Evolutionary conservation across 2,888 invertebrate genomes (phyloP), one percentile per base, ranked within the genome.

Genomic region (Metellina segmentata): DNA sequence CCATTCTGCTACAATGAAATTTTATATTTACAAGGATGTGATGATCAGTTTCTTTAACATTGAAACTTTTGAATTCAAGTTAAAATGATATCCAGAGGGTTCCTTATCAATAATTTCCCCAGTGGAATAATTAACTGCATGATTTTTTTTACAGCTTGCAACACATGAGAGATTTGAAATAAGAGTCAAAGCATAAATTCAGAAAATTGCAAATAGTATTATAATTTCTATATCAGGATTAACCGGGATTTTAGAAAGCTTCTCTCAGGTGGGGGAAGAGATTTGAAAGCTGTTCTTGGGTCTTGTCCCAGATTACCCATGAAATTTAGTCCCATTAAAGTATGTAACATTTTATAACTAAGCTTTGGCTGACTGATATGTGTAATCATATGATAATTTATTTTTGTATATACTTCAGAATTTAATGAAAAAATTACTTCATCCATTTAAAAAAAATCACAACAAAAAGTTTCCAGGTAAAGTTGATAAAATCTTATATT

Each of bases 401-500:
- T 69, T 61, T 61, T 61, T 61, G 61, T 61, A 61, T 16, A 11
- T 34, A 19, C 19, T n/a, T 72, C 61, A 61, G 16, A 16, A 16
- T 61, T 61, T 61, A 16, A 61, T 61, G 61, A 61, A 61, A 16
- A 61, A 61, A 61, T 61, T 61, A 61, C 61, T 61, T 61, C 13
- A 61, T 61, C 61, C 61, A 61, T 61, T 81, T 81, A 81, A 89
- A 82, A 74, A 75, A 61, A 90, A 49, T 19, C 51, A 81, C 79
- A 82, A 77, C 53, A 85, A 82, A 91, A 79, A 49, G 71, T 72
- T 82, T 74, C 20, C 77, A n/a, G 78, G 61, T 79, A 87, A 86
- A 91, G 82, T 91, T 87, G 87, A 91, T 91, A 91, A 91, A 91
- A 91, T 87, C 91, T 91, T 87, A 83, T 91, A 87, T 91, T 91